These are phyloP conservation scores for Megaustenia siamemsis DNA, from an alignment of 2,888 invertebrate species.

Conservation along the genomic window DNA sequence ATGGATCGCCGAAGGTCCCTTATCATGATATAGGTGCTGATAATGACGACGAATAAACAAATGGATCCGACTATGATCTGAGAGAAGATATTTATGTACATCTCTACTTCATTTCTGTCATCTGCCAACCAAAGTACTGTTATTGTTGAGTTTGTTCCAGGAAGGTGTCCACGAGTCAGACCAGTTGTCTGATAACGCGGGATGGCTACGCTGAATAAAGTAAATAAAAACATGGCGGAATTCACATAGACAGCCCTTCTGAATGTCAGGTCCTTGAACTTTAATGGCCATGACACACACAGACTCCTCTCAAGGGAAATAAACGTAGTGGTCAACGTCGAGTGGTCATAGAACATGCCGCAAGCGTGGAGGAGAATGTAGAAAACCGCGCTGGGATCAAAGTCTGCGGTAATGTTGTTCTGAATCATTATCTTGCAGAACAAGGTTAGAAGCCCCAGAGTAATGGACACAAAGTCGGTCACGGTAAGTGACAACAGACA, in stretches of 20 bases:
- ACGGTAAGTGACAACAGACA: neutral
- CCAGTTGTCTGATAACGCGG: neutral
- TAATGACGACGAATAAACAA: neutral
- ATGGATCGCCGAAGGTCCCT: neutral
- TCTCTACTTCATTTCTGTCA: neutral
- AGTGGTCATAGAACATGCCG: neutral
- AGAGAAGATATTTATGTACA: neutral
- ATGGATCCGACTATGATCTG: neutral
- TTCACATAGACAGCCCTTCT: neutral
- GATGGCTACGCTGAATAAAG: neutral
- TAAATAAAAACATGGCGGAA: neutral
- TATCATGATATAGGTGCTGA: slow-evolving; percentile 13
- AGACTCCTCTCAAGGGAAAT: neutral
- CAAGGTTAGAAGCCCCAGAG: neutral
- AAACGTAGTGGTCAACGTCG: neutral
- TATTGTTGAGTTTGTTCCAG: neutral
- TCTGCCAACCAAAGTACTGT: neutral
- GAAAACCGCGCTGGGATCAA: neutral
- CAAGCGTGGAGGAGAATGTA: neutral
- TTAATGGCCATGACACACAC: neutral
- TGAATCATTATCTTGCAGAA: neutral
- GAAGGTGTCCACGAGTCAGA: neutral
- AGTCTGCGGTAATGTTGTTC: neutral
- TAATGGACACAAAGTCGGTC: neutral
- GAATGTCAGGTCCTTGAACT: neutral